phyloP scores from a whole-genome alignment of 2,113 vertebrate species.

The Columba janthina region DNA sequence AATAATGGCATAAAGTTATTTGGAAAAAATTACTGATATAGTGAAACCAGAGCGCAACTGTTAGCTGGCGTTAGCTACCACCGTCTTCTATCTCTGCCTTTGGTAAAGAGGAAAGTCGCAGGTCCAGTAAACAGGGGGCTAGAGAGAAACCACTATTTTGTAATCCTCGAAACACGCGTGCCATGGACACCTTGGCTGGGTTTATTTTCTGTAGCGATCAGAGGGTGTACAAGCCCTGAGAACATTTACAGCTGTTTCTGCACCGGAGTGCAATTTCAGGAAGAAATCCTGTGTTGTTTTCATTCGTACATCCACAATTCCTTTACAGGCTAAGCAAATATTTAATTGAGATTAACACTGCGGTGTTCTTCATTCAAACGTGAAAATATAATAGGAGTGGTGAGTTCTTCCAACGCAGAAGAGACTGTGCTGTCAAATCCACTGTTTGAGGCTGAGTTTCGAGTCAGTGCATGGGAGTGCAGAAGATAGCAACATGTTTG shows the following conservation, averaged over 20 bases:
- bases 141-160: fast-evolving
- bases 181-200: neutral
- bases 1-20: neutral
- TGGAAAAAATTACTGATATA: neutral
- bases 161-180: neutral
- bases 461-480: neutral
- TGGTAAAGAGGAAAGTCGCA: neutral
- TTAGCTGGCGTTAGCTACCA: neutral
- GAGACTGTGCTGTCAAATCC: neutral
- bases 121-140: neutral
- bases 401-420: fast-evolving
- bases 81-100: neutral
- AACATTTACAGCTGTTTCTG: fast-evolving
- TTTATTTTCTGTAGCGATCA: neutral
- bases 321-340: neutral
- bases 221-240: fast-evolving
- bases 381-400: fast-evolving
- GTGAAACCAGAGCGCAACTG: neutral
- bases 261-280: neutral
- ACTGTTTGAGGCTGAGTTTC: neutral
- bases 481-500: fast-evolving
- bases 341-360: neutral
- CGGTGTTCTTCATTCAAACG: no score
- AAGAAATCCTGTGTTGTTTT: neutral
- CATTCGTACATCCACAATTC: fast-evolving